Evolutionary conservation across 2,797 vertebrate species (phyloP).

Genomic region (Moxostoma hubbsi): DNA sequence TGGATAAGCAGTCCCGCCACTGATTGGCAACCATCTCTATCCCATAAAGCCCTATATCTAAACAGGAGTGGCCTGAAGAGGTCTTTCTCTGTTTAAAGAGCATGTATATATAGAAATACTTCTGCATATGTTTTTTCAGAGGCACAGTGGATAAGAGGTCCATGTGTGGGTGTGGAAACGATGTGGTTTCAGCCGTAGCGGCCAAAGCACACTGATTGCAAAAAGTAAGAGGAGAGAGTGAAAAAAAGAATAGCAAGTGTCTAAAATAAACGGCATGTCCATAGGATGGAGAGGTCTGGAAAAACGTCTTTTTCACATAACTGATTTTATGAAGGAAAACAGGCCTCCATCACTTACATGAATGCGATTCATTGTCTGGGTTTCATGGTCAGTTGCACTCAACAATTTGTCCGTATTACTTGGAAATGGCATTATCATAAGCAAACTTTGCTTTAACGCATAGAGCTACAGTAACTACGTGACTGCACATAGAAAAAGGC

Average conservation of each 20-base stretch:
- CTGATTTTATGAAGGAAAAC: constrained; percentile 47
- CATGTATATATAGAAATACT: constrained; percentile 59
- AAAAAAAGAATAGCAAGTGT: constrained; percentile 49
- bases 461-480: constrained; percentile 4
- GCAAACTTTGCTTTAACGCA: constrained; percentile 46
- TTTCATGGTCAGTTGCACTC: constrained; percentile 12
- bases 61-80: constrained; percentile 53
- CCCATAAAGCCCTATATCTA: constrained; percentile 43
- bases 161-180: constrained; percentile 67
- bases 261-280: constrained; percentile 66
- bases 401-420: constrained; percentile 19
- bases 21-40: constrained; percentile 44
- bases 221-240: constrained; percentile 59
- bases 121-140: constrained; percentile 56
- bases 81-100: constrained; percentile 56
- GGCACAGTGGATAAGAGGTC: constrained; percentile 61
- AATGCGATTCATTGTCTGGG: constrained; percentile 34
- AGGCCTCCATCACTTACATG: constrained; percentile 22
- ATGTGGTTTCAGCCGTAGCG: constrained; percentile 74
- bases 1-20: constrained; percentile 29
- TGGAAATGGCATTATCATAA: constrained; percentile 41
- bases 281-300: constrained; percentile 53
- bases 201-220: constrained; percentile 67
- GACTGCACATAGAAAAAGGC: constrained; percentile 17
- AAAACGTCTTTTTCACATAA: constrained; percentile 45